phyloP scores from a whole-genome alignment of 2,113 vertebrate species.

The Pristiophorus japonicus region DNA sequence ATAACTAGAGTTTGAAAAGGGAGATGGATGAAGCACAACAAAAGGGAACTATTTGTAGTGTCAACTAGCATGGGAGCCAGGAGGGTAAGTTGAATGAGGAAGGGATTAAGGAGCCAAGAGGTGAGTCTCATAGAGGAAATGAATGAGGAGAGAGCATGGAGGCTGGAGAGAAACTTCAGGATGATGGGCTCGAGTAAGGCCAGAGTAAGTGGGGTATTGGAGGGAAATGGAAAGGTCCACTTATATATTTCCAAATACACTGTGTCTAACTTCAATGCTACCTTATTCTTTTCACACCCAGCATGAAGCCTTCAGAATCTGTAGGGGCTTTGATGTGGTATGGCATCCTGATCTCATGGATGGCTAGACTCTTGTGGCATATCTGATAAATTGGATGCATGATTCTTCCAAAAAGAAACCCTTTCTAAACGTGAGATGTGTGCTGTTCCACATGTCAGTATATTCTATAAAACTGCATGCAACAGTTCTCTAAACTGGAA shows the following conservation, averaged over 20 bases:
- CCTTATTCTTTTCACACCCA: not conserved
- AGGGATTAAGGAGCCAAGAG: not conserved
- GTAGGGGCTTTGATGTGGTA: not conserved
- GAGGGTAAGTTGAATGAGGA: not conserved
- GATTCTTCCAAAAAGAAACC: not conserved
- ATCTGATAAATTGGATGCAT: not conserved
- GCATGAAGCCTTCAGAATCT: not conserved
- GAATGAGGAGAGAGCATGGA: not conserved
- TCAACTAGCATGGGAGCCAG: not conserved
- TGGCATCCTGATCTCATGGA: not conserved
- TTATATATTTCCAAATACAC: too few relatives aligned
- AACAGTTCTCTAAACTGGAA: not conserved
- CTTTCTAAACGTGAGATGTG: not conserved
- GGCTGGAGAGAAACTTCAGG: not conserved
- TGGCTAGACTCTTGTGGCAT: not conserved
- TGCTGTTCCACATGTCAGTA: too few relatives aligned
- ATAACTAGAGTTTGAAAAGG: not conserved
- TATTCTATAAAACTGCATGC: too few relatives aligned
- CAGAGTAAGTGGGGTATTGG: not conserved
- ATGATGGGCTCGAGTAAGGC: not conserved
- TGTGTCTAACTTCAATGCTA: not conserved
- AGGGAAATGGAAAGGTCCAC: not conserved
- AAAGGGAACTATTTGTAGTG: not conserved
- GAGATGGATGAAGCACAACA: not conserved
- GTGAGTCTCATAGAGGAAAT: not conserved